Evolutionary conservation across 2,888 invertebrate species (phyloP).

Genomic region (Trisateles emortualis): DNA sequence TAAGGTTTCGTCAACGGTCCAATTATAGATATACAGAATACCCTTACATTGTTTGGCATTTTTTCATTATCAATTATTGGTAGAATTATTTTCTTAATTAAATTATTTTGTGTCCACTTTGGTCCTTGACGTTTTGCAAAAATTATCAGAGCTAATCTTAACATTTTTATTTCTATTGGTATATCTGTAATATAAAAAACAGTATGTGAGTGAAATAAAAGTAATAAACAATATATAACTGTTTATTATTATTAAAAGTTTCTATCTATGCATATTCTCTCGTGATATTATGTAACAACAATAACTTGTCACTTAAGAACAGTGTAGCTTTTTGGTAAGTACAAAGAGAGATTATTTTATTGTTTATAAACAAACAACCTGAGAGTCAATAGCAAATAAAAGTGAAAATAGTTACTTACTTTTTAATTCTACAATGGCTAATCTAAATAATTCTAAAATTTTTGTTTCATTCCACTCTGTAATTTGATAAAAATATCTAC

Average conservation of each 20-base stretch:
- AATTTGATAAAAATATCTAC: conserved; percentile 71
- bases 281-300: too few species aligned
- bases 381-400: too few species aligned
- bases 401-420: conserved; percentile 59
- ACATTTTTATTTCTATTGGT: conserved; percentile 65
- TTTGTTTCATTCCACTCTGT: conserved; percentile 75
- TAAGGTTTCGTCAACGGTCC: conserved; percentile 78
- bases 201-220: too few species aligned
- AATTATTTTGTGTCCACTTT: conserved; percentile 76
- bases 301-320: too few species aligned
- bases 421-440: conserved; percentile 62
- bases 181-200: conserved; percentile 57
- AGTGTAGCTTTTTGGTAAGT: too few species aligned
- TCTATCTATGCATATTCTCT: too few species aligned
- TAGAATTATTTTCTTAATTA: conserved; percentile 69
- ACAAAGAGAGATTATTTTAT: too few species aligned
- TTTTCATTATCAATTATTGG: conserved; percentile 69
- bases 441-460: conserved; percentile 71
- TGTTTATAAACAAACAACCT: too few species aligned
- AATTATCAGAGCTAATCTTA: conserved; percentile 70
- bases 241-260: too few species aligned
- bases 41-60: conserved; percentile 53
- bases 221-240: too few species aligned
- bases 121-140: conserved; percentile 77
- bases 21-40: conserved; percentile 70